These are phyloP conservation scores for Felis chaus DNA, from an alignment of 2,113 vertebrate genomes.

Conservation along the genomic window DNA sequence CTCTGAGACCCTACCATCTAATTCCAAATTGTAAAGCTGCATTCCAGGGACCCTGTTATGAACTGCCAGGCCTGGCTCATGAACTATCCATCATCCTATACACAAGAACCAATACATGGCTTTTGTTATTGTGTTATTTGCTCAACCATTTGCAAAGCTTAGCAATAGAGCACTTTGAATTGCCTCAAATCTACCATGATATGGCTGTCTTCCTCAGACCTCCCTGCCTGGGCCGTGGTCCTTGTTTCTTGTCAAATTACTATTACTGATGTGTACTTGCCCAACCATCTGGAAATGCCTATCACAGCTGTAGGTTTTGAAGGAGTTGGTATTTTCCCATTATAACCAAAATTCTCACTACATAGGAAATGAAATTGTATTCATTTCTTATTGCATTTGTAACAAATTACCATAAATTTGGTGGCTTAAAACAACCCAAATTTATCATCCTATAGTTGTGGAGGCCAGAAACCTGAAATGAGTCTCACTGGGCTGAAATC, in stretches of 20 bases:
- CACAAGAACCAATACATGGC: neutral
- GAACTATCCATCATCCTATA: neutral
- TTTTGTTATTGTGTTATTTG: neutral
- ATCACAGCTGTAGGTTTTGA: neutral
- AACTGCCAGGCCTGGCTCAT: neutral
- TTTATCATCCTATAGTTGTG: neutral
- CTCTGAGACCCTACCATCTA: neutral
- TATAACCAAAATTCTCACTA: neutral
- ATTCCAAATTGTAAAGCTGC: no score
- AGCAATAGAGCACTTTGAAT: neutral
- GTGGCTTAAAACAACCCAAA: neutral
- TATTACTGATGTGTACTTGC: neutral
- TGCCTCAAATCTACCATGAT: neutral
- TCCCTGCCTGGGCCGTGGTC: neutral
- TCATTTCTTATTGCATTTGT: neutral
- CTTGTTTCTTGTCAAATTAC: neutral
- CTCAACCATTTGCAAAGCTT: neutral
- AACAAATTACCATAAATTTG: neutral
- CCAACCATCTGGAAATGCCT: neutral
- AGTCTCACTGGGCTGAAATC: neutral
- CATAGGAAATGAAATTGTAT: neutral
- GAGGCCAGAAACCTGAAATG: neutral
- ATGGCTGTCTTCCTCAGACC: neutral
- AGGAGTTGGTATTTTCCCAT: neutral
- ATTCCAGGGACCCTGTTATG: neutral